These are phyloP conservation scores for Petrolisthes manimaculis DNA, from an alignment of 2,888 invertebrate species.

Conservation along the genomic window DNA sequence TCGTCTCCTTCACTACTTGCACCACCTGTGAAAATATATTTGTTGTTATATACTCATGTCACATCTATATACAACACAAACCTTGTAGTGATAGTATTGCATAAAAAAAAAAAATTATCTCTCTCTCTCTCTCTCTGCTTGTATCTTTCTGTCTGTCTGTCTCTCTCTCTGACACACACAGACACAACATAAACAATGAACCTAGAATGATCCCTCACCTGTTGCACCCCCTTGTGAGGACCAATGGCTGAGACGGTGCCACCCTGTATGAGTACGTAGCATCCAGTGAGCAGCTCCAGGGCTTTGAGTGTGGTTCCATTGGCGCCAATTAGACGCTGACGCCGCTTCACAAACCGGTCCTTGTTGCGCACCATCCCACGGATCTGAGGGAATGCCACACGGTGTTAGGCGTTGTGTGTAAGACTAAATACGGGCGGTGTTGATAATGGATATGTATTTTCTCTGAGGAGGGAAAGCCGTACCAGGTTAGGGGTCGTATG, in stretches of 20 bases:
- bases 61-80: not conserved
- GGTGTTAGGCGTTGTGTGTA: constrained; percentile 73
- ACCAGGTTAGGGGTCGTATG: too few species aligned
- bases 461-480: too few species aligned
- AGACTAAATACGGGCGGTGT: not conserved
- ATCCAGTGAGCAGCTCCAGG: constrained; percentile 94
- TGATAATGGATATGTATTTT: not conserved
- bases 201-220: constrained; percentile 31
- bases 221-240: constrained; percentile 80
- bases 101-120: not conserved
- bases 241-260: constrained; percentile 97
- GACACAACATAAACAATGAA: not conserved
- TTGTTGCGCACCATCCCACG: constrained; percentile 89
- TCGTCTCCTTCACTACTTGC: constrained; percentile 93
- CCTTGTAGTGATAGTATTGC: not conserved
- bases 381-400: constrained; percentile 73
- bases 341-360: constrained; percentile 93
- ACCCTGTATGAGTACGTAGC: constrained; percentile 96
- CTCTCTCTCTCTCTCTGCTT: not conserved
- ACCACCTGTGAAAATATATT: constrained; percentile 71
- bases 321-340: constrained; percentile 94
- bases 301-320: constrained; percentile 98
- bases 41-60: not conserved
- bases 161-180: not conserved
- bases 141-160: not conserved